These are phyloP conservation scores for Dendrolimus pini DNA, from an alignment of 2,888 invertebrate species.

Conservation along the genomic window DNA sequence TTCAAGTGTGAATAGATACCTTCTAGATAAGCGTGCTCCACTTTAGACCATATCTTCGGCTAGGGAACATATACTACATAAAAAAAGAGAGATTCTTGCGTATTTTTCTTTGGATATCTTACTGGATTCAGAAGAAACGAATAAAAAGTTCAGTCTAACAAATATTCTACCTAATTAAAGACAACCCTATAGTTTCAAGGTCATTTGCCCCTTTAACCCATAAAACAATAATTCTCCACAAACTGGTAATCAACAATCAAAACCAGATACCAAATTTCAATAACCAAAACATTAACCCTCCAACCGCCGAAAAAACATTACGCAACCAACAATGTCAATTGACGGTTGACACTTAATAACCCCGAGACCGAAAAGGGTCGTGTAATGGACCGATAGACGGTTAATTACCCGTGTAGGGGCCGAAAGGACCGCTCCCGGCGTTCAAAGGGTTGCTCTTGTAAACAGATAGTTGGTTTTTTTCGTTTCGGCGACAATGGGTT, in stretches of 20 bases:
- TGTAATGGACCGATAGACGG: slow-evolving; percentile 49
- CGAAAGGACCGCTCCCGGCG: slow-evolving; percentile 14
- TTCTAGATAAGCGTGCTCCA: too few species aligned
- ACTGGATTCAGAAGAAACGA: too few species aligned
- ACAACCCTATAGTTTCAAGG: too few species aligned
- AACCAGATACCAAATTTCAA: neutral
- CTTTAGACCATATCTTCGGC: too few species aligned
- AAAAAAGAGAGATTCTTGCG: too few species aligned
- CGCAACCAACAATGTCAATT: slow-evolving; percentile 37
- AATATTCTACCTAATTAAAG: too few species aligned
- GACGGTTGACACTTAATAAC: slow-evolving; percentile 44
- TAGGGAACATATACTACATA: too few species aligned
- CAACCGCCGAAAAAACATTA: slow-evolving; percentile 16
- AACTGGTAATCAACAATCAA: neutral
- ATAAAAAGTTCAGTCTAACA: too few species aligned
- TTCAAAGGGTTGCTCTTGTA: neutral
- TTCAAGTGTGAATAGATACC: too few species aligned
- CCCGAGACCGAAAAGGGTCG: slow-evolving; percentile 38
- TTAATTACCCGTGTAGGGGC: slow-evolving; percentile 41
- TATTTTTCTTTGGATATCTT: too few species aligned
- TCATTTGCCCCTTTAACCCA: too few species aligned
- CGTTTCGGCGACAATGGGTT: neutral
- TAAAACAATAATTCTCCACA: too few species aligned
- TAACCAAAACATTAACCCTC: neutral
- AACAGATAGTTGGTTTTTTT: neutral